A percentile compares a stretch with the other conserved stretches of the same genome.
Evolutionary conservation across 2,797 vertebrate genomes (phyloP).

Genomic region (Nannoperca obscura): DNA sequence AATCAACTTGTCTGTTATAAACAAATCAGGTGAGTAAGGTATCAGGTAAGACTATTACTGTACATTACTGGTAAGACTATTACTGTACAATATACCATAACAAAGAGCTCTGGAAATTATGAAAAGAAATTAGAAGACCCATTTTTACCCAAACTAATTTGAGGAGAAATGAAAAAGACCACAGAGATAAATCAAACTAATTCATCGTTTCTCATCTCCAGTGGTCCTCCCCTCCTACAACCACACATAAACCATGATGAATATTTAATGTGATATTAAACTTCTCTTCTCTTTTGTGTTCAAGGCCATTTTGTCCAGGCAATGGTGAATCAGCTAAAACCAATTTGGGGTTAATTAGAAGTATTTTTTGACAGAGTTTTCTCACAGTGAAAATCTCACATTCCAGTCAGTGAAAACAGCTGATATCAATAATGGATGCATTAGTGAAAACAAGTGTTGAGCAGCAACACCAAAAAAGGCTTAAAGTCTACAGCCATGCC

Average conservation of each 20-base stretch:
- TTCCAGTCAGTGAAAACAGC: slow-evolving; percentile 3
- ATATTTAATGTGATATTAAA: slow-evolving; percentile 65
- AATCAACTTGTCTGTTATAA: slow-evolving; percentile 52
- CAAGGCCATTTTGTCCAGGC: slow-evolving; percentile 42
- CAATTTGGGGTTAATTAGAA: slow-evolving; percentile 42
- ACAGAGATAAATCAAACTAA: slow-evolving; percentile 48
- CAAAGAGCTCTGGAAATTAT: slow-evolving; percentile 24
- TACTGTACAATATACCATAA: neutral
- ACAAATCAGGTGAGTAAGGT: slow-evolving; percentile 44
- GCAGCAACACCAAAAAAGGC: neutral
- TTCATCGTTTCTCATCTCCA: slow-evolving; percentile 52
- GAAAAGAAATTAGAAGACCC: slow-evolving; percentile 10
- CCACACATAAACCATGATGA: slow-evolving; percentile 58
- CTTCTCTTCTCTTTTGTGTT: slow-evolving; percentile 38
- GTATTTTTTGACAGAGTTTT: slow-evolving; percentile 23
- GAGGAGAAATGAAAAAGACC: slow-evolving; percentile 48
- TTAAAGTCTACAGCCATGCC: neutral
- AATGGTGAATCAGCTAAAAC: slow-evolving; percentile 45
- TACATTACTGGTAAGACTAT: neutral
- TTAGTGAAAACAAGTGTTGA: neutral
- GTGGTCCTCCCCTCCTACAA: slow-evolving; percentile 40
- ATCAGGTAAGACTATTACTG: neutral
- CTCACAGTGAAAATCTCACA: slow-evolving; percentile 1
- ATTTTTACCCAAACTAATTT: slow-evolving; percentile 49
- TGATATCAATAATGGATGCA: slow-evolving; percentile 2